Conservation (phyloP, 2,797 vertebrate genomes). For the Urosaurus nigricauda region DNA sequence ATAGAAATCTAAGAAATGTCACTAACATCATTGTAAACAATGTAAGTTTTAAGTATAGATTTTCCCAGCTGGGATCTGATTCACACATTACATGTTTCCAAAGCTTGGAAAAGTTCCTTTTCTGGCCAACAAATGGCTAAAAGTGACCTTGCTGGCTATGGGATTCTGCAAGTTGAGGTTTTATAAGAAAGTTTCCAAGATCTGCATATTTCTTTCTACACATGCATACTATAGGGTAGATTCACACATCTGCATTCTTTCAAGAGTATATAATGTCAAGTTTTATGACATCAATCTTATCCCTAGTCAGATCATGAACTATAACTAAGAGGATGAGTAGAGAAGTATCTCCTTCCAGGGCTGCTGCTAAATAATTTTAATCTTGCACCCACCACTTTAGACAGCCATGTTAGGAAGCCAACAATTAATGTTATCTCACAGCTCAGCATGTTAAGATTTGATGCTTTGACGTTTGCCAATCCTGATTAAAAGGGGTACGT, state of each 20-base stretch:
- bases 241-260: background rate
- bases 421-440: too few species aligned
- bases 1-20: rapidly evolving
- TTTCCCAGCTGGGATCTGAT: background rate
- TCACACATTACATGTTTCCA: constrained; percentile 1
- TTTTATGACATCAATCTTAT: background rate
- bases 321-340: background rate
- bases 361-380: background rate
- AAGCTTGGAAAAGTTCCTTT: too few species aligned
- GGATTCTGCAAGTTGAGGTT: too few species aligned
- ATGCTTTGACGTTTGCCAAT: too few species aligned
- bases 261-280: background rate
- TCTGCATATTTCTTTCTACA: background rate
- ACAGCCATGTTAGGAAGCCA: too few species aligned
- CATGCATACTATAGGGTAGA: background rate
- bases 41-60: constrained; percentile 2
- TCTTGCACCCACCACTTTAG: too few species aligned
- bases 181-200: background rate
- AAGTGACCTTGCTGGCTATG: too few species aligned
- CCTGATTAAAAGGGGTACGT: too few species aligned
- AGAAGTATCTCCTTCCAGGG: background rate
- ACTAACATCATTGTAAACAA: constrained; percentile 32
- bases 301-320: background rate
- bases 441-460: too few species aligned
- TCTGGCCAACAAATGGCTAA: too few species aligned